A percentile compares a stretch with the other conserved stretches of the same genome.
Evolutionary conservation across 2,113 vertebrate genomes (phyloP).

Genomic region (Psittacara wagleri): DNA sequence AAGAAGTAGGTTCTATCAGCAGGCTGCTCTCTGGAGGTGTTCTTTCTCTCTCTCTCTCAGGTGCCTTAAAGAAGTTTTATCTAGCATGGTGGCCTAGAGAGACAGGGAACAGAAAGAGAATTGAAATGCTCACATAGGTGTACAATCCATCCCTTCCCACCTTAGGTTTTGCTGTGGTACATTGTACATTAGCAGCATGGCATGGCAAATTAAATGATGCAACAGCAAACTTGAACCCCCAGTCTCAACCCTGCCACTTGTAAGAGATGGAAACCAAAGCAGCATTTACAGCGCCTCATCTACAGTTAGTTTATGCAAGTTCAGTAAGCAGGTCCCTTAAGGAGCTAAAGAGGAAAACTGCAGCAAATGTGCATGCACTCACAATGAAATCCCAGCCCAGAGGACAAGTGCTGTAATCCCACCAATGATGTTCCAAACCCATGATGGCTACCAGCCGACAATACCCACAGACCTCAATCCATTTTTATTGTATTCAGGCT

Average conservation of each 20-base stretch:
- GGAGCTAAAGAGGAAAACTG: conserved; percentile 64
- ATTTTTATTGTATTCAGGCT: conserved; percentile 99
- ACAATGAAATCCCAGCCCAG: conserved; percentile 78
- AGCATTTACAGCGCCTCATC: neutral
- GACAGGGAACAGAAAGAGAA: neutral
- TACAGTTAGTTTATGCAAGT: conserved; percentile 72
- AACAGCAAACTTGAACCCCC: neutral
- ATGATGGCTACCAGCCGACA: conserved; percentile 92
- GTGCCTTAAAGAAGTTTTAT: conserved; percentile 61
- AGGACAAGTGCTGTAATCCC: conserved; percentile 90
- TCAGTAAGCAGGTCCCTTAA: conserved; percentile 74
- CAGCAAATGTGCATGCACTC: conserved; percentile 67
- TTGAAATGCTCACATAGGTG: neutral
- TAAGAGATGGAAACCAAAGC: neutral
- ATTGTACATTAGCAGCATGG: neutral
- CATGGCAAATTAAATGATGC: neutral
- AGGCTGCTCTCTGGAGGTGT: conserved; percentile 40
- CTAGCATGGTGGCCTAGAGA: conserved; percentile 51
- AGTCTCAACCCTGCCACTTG: neutral
- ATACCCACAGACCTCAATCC: conserved; percentile 93
- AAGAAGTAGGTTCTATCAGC: conserved; percentile 45
- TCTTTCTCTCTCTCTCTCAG: conserved; percentile 26
- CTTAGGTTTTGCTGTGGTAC: neutral
- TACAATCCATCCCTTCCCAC: neutral
- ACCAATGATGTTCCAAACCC: conserved; percentile 88